Evolutionary conservation across 2,797 vertebrate genomes (phyloP).

Genomic region (Sitta carolinensis): DNA sequence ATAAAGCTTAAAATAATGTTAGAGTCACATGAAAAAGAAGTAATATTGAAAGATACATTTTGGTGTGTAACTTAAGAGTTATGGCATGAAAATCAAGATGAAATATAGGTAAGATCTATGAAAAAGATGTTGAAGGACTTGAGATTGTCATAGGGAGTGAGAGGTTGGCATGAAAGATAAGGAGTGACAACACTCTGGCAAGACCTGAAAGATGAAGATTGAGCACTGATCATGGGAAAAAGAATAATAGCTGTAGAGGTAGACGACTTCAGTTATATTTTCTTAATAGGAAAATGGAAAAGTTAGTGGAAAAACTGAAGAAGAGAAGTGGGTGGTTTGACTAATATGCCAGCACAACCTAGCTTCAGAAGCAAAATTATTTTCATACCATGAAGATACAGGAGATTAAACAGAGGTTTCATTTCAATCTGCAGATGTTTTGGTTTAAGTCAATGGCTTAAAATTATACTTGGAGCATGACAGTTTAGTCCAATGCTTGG

Average conservation of each 20-base stretch:
- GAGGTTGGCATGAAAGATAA: neutral
- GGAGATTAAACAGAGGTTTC: neutral
- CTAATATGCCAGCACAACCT: neutral
- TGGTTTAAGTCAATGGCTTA: neutral
- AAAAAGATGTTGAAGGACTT: neutral
- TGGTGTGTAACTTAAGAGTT: neutral
- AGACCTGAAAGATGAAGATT: neutral
- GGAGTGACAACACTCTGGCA: rapidly evolving
- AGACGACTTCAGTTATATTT: neutral
- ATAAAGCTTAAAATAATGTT: neutral
- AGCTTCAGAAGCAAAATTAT: neutral
- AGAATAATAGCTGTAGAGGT: neutral
- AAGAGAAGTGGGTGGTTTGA: neutral
- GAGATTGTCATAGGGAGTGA: neutral
- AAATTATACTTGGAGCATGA: neutral
- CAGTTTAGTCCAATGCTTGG: neutral
- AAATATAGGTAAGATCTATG: neutral
- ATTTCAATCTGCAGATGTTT: neutral
- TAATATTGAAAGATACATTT: neutral
- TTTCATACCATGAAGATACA: neutral
- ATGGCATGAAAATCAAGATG: neutral
- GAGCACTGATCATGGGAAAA: neutral
- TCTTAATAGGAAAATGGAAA: neutral
- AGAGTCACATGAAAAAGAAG: neutral
- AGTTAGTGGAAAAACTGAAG: neutral